Percentiles rank a stretch among this genome's conserved stretches.
Evolutionary conservation across 2,888 invertebrate genomes (phyloP).

Genomic region (Tortrix viridana): DNA sequence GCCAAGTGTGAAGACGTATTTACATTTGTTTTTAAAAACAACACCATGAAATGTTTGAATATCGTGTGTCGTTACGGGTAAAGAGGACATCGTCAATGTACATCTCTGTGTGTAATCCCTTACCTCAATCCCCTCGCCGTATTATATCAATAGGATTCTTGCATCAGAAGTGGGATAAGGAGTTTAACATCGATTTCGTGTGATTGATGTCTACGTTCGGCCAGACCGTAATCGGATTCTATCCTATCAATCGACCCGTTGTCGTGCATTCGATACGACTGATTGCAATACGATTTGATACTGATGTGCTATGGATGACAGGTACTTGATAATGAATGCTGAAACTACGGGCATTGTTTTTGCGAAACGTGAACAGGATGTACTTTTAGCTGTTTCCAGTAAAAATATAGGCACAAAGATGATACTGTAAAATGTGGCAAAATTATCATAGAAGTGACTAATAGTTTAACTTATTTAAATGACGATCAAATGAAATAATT

Average conservation of each 20-base stretch:
- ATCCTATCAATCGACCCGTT: slow-evolving; percentile 47
- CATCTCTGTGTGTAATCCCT: slow-evolving; percentile 2
- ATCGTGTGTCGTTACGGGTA: too few species aligned
- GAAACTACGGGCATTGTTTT: neutral
- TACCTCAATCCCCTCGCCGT: slow-evolving; percentile 13
- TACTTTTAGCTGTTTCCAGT: too few species aligned
- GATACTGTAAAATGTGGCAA: too few species aligned
- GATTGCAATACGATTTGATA: slow-evolving; percentile 46
- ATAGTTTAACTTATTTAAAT: too few species aligned
- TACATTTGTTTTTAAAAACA: too few species aligned
- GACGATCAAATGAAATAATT: too few species aligned
- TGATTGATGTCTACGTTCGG: slow-evolving; percentile 60
- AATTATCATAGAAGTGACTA: too few species aligned
- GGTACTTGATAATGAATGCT: neutral
- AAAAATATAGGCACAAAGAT: too few species aligned
- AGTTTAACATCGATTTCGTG: slow-evolving; percentile 60
- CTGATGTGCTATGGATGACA: slow-evolving; percentile 5
- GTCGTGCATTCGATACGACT: slow-evolving; percentile 50
- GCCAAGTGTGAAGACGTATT: too few species aligned
- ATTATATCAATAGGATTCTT: slow-evolving; percentile 28
- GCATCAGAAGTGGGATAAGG: slow-evolving; percentile 51
- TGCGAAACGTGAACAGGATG: neutral
- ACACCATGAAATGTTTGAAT: too few species aligned
- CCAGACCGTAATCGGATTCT: slow-evolving; percentile 54
- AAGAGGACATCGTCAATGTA: neutral